Conservation (phyloP, 2,113 vertebrate species). For the Abramis brama region DNA sequence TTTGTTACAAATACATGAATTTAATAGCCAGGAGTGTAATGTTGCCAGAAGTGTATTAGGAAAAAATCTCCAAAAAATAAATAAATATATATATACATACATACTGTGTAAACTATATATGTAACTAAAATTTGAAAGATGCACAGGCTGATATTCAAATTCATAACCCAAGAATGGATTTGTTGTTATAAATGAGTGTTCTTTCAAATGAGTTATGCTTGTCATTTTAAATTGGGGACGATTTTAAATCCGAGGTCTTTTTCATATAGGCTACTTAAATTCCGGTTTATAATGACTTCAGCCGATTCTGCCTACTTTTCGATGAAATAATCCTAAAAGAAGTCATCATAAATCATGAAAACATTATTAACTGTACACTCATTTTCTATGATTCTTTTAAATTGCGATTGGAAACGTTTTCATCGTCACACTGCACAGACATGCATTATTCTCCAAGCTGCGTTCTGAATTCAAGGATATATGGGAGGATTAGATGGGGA, state of each 20-base stretch:
- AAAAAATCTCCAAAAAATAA: background rate
- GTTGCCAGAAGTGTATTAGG: background rate
- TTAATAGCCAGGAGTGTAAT: background rate
- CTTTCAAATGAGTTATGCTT: background rate
- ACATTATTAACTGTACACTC: conserved; percentile 41
- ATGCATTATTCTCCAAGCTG: conserved; percentile 29
- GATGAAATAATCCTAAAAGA: conserved; percentile 34
- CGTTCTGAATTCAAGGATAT: conserved; percentile 39
- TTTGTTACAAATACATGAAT: background rate
- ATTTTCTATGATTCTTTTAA: conserved; percentile 42
- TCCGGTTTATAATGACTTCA: background rate
- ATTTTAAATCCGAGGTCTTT: conserved; percentile 10
- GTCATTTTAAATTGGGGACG: background rate
- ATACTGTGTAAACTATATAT: too few relatives aligned
- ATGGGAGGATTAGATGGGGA: conserved; percentile 32
- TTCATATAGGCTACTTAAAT: background rate
- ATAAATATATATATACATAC: too few relatives aligned
- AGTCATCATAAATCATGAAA: conserved; percentile 43
- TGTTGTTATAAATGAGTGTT: background rate
- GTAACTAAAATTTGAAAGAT: background rate
- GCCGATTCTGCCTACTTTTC: background rate
- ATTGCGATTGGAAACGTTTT: conserved; percentile 42
- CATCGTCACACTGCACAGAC: conserved; percentile 30
- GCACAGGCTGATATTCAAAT: background rate
- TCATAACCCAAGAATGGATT: background rate